These are phyloP conservation scores for Drosophila parabipectinata DNA, from an alignment of 1,140 invertebrate genomes.

Conservation along the genomic window DNA sequence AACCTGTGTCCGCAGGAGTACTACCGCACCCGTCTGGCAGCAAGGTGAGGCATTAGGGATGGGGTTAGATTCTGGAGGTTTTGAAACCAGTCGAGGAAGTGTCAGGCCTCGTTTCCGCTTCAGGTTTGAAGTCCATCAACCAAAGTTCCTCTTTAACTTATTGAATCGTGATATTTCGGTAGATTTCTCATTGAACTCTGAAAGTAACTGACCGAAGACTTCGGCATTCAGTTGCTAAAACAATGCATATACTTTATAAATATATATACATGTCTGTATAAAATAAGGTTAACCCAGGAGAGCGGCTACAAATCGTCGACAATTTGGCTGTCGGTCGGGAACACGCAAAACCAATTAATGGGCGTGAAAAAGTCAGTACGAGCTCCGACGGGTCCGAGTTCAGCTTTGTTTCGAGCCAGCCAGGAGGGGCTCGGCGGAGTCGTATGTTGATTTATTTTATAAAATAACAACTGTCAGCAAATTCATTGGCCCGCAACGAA, in stretches of 20 bases:
- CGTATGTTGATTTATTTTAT: constrained; percentile 79
- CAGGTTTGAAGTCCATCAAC: constrained; percentile 50
- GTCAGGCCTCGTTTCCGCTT: constrained; percentile 51
- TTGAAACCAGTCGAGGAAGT: constrained; percentile 54
- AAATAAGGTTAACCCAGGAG: constrained; percentile 29
- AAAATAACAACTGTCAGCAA: constrained; percentile 81
- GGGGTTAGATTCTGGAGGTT: neutral
- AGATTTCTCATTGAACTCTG: no score
- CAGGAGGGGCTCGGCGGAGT: constrained; percentile 6
- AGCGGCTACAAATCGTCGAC: constrained; percentile 73
- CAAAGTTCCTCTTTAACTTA: constrained; percentile 21
- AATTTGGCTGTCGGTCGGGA: constrained; percentile 74
- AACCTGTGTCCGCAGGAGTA: constrained; percentile 69
- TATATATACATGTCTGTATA: neutral
- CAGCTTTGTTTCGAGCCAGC: constrained; percentile 66
- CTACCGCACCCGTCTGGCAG: constrained; percentile 67
- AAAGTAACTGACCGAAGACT: no score
- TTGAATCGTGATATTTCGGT: neutral
- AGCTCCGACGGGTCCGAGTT: constrained; percentile 53
- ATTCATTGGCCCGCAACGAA: constrained; percentile 70
- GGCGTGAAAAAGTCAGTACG: constrained; percentile 72
- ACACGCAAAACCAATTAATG: constrained; percentile 82
- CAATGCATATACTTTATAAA: no score
- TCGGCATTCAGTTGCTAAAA: no score
- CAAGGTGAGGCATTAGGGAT: constrained; percentile 58